A percentile compares a stretch with the other conserved stretches of the same genome.
These are phyloP conservation scores for Drosophila bocqueti DNA, from an alignment of 1,140 invertebrate species.

Conservation along the genomic window DNA sequence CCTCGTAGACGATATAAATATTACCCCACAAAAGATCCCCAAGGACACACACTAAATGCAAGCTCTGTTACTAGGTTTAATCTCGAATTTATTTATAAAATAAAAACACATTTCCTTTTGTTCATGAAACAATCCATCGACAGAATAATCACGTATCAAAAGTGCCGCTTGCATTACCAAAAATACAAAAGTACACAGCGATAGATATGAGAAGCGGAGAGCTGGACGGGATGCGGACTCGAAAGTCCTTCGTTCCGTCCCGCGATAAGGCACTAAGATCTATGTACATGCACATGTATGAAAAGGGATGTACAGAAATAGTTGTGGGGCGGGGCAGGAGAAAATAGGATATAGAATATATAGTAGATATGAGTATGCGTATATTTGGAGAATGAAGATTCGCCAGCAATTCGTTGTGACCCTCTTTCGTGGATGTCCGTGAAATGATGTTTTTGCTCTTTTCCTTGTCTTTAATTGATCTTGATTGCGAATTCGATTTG, in stretches of 20 bases:
- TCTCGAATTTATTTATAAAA: conserved; percentile 82
- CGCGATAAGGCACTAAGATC: conserved; percentile 19
- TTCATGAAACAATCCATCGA: conserved; percentile 73
- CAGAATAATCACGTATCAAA: conserved; percentile 67
- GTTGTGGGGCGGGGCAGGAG: neutral
- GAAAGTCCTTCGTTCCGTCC: neutral
- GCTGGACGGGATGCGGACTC: too few relatives aligned
- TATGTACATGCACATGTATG: conserved; percentile 35
- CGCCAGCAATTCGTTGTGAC: conserved; percentile 30
- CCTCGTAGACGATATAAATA: neutral
- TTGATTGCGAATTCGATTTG: conserved; percentile 59
- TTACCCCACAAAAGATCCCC: neutral
- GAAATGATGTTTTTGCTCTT: conserved; percentile 53
- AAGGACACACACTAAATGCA: neutral
- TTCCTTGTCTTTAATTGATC: conserved; percentile 40
- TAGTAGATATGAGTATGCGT: conserved; percentile 13
- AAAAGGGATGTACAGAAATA: conserved; percentile 9
- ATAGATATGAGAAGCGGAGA: conserved; percentile 20
- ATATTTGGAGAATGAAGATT: conserved; percentile 3
- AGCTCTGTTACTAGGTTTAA: conserved; percentile 24
- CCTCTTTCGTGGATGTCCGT: conserved; percentile 49
- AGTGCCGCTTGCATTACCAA: conserved; percentile 58
- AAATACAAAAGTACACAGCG: conserved; percentile 40
- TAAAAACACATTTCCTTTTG: conserved; percentile 78
- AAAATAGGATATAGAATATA: conserved; percentile 4